Base-by-base conservation (phyloP, 2,888 invertebrate genomes). In the Agrypnus murinus region DNA sequence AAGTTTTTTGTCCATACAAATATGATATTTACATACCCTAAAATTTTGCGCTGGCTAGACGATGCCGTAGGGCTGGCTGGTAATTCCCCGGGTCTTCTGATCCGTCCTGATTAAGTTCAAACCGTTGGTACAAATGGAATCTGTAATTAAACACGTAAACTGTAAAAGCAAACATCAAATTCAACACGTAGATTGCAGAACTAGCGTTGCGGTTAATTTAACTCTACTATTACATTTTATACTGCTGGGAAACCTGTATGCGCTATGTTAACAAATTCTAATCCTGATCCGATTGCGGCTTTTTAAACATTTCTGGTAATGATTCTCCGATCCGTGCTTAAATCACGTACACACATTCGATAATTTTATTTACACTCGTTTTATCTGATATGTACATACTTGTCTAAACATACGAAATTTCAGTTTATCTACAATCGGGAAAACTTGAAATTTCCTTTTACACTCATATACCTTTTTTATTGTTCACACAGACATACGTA, bases 121-220 rank as follows among this genome's bases (percentile, higher is more conserved):
- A 19, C 46, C 50, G 31, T 31, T n/a, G 14, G 55, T 34, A 38
- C 55, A 55, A 38, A 15, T 55, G 55, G 55, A 55, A 55, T 55
- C 55, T 55, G 55, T 55, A 55, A 55, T 55, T 15, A 55, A 55
- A 55, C 55, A 55, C 55, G 55, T 34, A 55, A 55, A 55, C 55
- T 55, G 55, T 55, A 36, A 55, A 34, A 55, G 55, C 55, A 55
- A 55, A 55, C 19, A 55, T 25, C 36, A 55, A 55, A 55, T 38
- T 36, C 36, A 55, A 34, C 55, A 36, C 36, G 36, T 55, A 55
- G 36, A 55, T 9, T 55, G 36, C 55, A 36, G 19, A 55, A 55
- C 55, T 55, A 55, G 36, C 55, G 15, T 1, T 8, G 50, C 15
- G 10, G 25, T 36, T 34, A 36, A 55, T 36, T 36, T 55, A 55